Evolutionary conservation across 2,113 vertebrate species (phyloP), one percentile per base, ranked within the genome.

Genomic region (Prinia subflava): DNA sequence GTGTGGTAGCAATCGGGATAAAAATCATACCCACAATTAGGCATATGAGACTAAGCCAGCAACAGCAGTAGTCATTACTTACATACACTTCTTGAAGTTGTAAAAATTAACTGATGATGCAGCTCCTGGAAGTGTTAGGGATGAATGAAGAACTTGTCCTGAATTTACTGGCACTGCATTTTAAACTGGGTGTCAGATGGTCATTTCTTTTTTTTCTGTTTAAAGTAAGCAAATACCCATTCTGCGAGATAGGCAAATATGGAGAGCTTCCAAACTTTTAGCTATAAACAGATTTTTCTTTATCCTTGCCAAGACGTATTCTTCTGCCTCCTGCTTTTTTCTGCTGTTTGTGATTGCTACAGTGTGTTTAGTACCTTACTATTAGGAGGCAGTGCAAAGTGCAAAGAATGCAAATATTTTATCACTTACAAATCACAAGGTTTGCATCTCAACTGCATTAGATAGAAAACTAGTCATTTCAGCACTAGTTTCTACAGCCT

Each of bases 391-490:
- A 75, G 44, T 56, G 62, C 95, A 92, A 94, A 96, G 96, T 97
- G 96, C 96, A 97, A 96, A 94, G 73, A 95, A 92, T 97, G 94
- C 89, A 91, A 92, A 92, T 95, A 95, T 96, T 96, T 96, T 95
- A 84, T 87, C 69, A 9, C 44, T 80, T 68, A 53, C 25, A 64
- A 84, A 81, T 87, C 64, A 44, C 33, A 64, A 63, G 17, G 31
- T 81, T 90, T 94, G 64, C 44, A 74, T 80, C 71, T 60, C 65
- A 64, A 44, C 59, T 88, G 76, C 69, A 30, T 53, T 71, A 21
- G 25, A 16, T 67, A 71, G 69, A 62, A 87, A 95, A 39, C 18
- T 33, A 71, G 57, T 69, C 13, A 49, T 69, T 87, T 64, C 76
- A 53, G 50, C 50, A 79, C 56, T 60, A 47, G 42, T 83, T 86